Conservation (phyloP, 2,113 vertebrate genomes). For the Crotalus tigris region DNA sequence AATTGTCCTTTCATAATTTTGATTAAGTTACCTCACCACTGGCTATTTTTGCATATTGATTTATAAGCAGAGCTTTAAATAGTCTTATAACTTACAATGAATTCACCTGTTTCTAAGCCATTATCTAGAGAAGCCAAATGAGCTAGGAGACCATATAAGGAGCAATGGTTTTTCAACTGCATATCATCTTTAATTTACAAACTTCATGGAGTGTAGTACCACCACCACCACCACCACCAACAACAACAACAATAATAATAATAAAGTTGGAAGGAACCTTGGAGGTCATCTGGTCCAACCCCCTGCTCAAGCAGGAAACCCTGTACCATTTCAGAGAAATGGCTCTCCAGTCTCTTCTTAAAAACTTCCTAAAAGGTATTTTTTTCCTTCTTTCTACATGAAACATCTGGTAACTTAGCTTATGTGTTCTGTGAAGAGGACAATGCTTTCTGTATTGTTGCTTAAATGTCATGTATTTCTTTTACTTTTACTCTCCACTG, state of each 20-base stretch:
- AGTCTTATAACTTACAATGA: conserved; percentile 57
- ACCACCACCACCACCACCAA: too few species aligned
- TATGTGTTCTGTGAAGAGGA: background rate
- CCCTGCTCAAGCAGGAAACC: too few species aligned
- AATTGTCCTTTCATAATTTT: conserved; percentile 32
- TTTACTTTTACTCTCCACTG: background rate
- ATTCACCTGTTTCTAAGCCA: conserved; percentile 51
- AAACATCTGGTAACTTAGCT: too few species aligned
- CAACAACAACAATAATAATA: too few species aligned
- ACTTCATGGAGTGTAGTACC: background rate
- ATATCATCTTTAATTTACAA: background rate
- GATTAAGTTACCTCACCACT: conserved; percentile 53
- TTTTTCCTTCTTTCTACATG: background rate
- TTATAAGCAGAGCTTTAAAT: conserved; percentile 55
- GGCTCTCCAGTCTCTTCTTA: too few species aligned
- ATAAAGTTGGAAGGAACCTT: too few species aligned
- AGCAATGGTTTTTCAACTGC: background rate
- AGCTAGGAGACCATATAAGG: conserved; percentile 15
- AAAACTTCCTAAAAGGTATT: background rate
- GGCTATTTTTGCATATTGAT: conserved; percentile 59
- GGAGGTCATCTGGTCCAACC: too few species aligned
- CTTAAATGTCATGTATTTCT: background rate
- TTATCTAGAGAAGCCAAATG: conserved; percentile 42
- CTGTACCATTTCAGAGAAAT: too few species aligned
- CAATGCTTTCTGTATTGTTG: background rate